Conservation (phyloP, 2,888 invertebrate species). For the Parapristionchus giblindavisi region DNA sequence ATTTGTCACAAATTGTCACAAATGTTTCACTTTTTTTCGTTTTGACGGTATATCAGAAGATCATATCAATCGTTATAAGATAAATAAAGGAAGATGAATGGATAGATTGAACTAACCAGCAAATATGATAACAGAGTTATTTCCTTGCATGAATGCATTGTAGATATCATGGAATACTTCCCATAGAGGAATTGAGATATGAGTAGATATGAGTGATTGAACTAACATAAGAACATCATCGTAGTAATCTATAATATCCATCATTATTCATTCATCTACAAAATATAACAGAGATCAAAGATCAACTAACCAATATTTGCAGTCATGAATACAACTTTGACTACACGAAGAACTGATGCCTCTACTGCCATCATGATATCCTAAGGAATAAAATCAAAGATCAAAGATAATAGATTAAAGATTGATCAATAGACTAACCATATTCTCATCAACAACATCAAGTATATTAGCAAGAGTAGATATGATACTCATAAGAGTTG, state of each 20-base stretch:
- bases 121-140: conserved; percentile 32
- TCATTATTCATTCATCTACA: neutral
- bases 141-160: conserved; percentile 78
- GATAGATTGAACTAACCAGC: conserved; percentile 13
- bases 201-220: conserved; percentile 87
- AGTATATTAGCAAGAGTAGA: conserved; percentile 94
- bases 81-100: neutral
- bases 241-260: conserved; percentile 82
- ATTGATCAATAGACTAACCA: conserved; percentile 22
- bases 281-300: neutral
- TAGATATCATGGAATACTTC: conserved; percentile 91
- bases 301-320: conserved; percentile 40
- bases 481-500: conserved; percentile 93
- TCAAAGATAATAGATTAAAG: conserved; percentile 36
- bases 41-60: no score
- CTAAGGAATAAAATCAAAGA: conserved; percentile 35
- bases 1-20: no score
- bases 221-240: conserved; percentile 93
- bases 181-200: conserved; percentile 75
- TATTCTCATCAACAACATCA: conserved; percentile 75
- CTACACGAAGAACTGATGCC: conserved; percentile 88
- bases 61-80: no score
- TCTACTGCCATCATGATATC: conserved; percentile 87
- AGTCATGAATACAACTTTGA: conserved; percentile 73
- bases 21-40: no score